Evolutionary conservation across 2,113 vertebrate species (phyloP).

Genomic region (Mystacornis crossleyi): DNA sequence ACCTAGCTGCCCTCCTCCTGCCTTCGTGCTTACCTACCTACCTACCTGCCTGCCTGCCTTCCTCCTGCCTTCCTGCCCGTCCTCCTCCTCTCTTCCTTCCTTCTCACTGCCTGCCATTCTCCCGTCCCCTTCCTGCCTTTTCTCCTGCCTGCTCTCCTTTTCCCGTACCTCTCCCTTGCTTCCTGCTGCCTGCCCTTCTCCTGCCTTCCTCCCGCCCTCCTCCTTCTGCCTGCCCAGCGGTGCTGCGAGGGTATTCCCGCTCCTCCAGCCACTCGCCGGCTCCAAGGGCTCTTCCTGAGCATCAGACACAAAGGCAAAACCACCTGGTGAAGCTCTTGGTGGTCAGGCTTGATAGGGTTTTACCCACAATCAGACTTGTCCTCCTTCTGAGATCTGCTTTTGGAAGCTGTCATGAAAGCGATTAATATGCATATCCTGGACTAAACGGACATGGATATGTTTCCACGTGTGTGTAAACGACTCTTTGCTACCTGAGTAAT

Average conservation of each 20-base stretch:
- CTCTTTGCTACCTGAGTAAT: background rate
- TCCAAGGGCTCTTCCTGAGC: too few species aligned
- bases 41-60: background rate
- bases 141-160: background rate
- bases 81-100: background rate
- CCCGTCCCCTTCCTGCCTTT: too few species aligned
- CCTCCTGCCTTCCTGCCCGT: background rate
- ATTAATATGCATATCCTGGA: background rate
- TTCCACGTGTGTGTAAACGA: rapidly evolving
- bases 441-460: rapidly evolving
- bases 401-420: background rate
- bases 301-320: background rate
- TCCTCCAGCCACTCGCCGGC: background rate
- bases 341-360: background rate
- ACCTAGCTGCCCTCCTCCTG: background rate
- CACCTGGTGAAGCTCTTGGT: background rate
- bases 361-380: background rate
- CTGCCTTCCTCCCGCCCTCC: background rate
- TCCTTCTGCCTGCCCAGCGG: background rate
- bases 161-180: background rate
- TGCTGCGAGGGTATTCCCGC: too few species aligned
- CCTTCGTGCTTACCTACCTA: background rate
- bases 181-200: background rate
- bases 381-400: background rate
- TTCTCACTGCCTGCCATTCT: background rate